A percentile compares a stretch with the other conserved stretches of the same genome.
Conservation (phyloP, 1,140 invertebrate genomes). For the Mylabris phalerata region DNA sequence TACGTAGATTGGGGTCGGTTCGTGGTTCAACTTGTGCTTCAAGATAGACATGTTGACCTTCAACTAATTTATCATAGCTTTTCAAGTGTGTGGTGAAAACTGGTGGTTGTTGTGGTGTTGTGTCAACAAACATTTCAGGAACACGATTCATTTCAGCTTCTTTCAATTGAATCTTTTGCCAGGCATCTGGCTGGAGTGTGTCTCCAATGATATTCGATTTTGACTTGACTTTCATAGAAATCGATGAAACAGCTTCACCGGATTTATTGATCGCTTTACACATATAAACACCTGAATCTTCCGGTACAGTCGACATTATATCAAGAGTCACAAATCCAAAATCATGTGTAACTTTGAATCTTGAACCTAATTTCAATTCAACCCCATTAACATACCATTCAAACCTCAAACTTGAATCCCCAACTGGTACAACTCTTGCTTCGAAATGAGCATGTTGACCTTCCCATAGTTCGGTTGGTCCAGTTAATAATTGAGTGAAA, state of each 20-base stretch:
- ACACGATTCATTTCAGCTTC: slow-evolving; percentile 84
- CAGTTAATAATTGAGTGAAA: slow-evolving; percentile 82
- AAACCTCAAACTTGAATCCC: slow-evolving; percentile 81
- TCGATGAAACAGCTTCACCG: slow-evolving; percentile 86
- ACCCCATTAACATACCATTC: slow-evolving; percentile 95
- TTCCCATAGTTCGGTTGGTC: slow-evolving; percentile 87
- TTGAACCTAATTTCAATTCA: slow-evolving; percentile 83
- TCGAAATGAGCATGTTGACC: slow-evolving; percentile 94
- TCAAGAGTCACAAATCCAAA: slow-evolving; percentile 93
- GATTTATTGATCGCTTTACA: slow-evolving; percentile 87
- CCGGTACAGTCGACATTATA: slow-evolving; percentile 77
- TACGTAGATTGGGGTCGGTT: slow-evolving; percentile 84
- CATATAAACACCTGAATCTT: slow-evolving; percentile 89
- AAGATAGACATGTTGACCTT: slow-evolving; percentile 85
- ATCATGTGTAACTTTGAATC: slow-evolving; percentile 83
- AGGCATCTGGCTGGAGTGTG: slow-evolving; percentile 76
- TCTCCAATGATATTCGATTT: slow-evolving; percentile 72
- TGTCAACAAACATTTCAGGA: slow-evolving; percentile 76
- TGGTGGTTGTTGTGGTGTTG: slow-evolving; percentile 74
- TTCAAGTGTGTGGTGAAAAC: slow-evolving; percentile 87
- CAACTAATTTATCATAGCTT: slow-evolving; percentile 76
- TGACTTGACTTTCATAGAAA: slow-evolving; percentile 77
- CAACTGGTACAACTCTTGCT: slow-evolving; percentile 90
- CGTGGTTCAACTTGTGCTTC: slow-evolving; percentile 95
- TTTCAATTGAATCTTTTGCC: slow-evolving; percentile 82